Conservation (phyloP, 2,888 invertebrate genomes). For the Spodoptera exigua region DNA sequence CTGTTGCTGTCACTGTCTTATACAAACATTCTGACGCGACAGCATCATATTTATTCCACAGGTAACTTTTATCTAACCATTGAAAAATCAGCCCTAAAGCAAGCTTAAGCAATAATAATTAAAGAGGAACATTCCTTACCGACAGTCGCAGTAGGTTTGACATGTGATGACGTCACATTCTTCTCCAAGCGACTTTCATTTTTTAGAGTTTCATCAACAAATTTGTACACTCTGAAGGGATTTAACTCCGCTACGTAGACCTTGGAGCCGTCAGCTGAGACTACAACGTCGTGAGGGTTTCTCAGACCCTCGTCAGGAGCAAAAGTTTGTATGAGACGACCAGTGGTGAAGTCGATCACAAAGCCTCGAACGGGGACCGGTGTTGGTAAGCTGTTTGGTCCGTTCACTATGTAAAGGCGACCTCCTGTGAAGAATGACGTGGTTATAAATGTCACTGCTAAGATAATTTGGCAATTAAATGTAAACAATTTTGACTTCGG, state of each 20-base stretch:
- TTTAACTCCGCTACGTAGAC: constrained; percentile 94
- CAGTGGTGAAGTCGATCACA: constrained; percentile 90
- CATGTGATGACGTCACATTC: constrained; percentile 59
- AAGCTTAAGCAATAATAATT: constrained; percentile 36
- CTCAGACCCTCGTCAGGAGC: constrained; percentile 88
- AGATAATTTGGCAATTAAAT: too few species aligned
- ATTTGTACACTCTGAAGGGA: constrained; percentile 90
- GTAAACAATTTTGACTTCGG: too few species aligned
- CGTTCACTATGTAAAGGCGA: constrained; percentile 93
- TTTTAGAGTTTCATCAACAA: constrained; percentile 65
- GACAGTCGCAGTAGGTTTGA: constrained; percentile 83
- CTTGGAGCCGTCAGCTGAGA: constrained; percentile 90
- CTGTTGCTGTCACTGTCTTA: too few species aligned
- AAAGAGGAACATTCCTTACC: constrained; percentile 75
- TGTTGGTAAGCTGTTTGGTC: constrained; percentile 86
- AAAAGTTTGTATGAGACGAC: constrained; percentile 90
- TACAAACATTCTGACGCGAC: too few species aligned
- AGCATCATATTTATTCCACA: too few species aligned
- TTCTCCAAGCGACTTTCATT: constrained; percentile 58
- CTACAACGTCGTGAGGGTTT: constrained; percentile 95
- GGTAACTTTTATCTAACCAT: too few species aligned
- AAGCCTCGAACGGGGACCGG: constrained; percentile 91
- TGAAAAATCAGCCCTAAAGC: constrained; percentile 6
- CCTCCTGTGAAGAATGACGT: constrained; percentile 85
- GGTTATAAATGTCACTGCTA: background rate